These are phyloP conservation scores for Sylvia atricapilla DNA, from an alignment of 2,113 vertebrate species.

Conservation along the genomic window DNA sequence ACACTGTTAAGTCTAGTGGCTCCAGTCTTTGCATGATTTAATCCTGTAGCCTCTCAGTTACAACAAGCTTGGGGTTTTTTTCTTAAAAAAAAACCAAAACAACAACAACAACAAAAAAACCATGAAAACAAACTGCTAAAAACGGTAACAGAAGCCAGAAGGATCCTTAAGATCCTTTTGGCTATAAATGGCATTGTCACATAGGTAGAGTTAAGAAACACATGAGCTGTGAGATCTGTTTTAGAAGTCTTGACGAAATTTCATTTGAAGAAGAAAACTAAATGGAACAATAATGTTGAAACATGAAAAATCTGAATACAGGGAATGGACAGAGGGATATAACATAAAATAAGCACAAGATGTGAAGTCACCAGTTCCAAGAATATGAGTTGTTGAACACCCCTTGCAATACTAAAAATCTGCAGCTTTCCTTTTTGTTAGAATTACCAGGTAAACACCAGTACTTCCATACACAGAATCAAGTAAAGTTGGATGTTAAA, in stretches of 20 bases:
- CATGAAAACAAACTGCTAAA: not conserved
- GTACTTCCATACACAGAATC: not conserved
- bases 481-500: not conserved
- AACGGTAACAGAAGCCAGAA: not conserved
- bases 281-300: not conserved
- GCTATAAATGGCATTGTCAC: not conserved
- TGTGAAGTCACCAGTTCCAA: not conserved
- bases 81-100: not conserved
- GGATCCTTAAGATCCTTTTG: not conserved
- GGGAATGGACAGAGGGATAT: not conserved
- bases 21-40: not conserved
- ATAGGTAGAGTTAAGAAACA: not conserved
- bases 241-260: not conserved
- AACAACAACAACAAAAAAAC: too few relatives aligned
- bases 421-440: not conserved
- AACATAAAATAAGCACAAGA: not conserved
- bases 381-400: not conserved
- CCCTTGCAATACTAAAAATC: not conserved
- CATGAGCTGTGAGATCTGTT: not conserved
- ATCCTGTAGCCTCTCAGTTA: not conserved
- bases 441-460: not conserved
- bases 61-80: not conserved
- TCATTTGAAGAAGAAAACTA: not conserved
- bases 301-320: not conserved
- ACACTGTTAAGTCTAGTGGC: not conserved